A percentile compares a stretch with the other conserved stretches of the same genome.
Evolutionary conservation across 2,113 vertebrate genomes (phyloP).

Genomic region (Tachycineta bicolor): DNA sequence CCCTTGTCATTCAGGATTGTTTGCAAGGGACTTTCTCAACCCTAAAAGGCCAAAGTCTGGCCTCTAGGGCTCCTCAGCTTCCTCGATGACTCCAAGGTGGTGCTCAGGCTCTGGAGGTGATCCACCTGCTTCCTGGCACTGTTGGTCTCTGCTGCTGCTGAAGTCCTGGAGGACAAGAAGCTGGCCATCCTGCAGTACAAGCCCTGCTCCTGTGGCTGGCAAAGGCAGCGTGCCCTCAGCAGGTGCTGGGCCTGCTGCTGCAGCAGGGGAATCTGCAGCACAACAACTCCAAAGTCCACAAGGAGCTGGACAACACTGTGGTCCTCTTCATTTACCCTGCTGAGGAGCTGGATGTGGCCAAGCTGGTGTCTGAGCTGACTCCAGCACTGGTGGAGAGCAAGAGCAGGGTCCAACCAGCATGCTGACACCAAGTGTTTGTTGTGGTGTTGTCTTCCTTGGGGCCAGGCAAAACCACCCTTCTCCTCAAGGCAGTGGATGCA

Average conservation of each 20-base stretch:
- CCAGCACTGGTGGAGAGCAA: constrained; percentile 85
- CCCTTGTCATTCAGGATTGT: background rate
- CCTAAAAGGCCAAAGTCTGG: background rate
- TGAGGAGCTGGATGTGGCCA: constrained; percentile 82
- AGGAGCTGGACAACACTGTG: constrained; percentile 83
- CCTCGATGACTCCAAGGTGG: constrained; percentile 82
- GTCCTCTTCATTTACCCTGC: constrained; percentile 82
- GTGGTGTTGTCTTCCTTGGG: constrained; percentile 81
- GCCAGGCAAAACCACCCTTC: constrained; percentile 73
- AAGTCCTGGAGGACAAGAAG: constrained; percentile 83
- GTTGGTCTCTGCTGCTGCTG: constrained; percentile 77
- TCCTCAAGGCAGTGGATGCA: constrained; percentile 84
- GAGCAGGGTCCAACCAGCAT: constrained; percentile 84
- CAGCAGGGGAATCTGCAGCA: constrained; percentile 75
- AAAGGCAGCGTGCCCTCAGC: constrained; percentile 77
- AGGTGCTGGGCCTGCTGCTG: constrained; percentile 81
- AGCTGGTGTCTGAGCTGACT: constrained; percentile 81
- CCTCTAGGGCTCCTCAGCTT: constrained; percentile 77
- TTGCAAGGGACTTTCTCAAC: background rate
- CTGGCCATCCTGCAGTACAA: constrained; percentile 78
- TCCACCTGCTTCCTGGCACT: constrained; percentile 81
- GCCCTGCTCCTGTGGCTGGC: constrained; percentile 81
- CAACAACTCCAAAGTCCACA: constrained; percentile 81
- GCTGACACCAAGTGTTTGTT: constrained; percentile 85
- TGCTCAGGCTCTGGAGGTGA: constrained; percentile 83